Conservation (phyloP, 2,113 vertebrate genomes). For the Peromyscus californicus region DNA sequence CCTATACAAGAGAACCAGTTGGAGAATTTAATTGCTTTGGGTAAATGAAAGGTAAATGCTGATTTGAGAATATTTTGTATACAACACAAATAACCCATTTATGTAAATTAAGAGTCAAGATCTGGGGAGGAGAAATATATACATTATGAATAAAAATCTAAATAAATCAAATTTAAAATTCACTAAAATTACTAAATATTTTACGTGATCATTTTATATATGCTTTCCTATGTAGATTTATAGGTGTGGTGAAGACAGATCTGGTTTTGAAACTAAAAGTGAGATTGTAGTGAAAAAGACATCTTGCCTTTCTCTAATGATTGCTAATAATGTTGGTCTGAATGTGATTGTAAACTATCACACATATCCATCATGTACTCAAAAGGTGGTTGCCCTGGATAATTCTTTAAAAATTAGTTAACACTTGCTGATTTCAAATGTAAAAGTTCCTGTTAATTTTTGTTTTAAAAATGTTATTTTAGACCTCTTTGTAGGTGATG, state of each 20-base stretch:
- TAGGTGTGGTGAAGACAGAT: background rate
- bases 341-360: background rate
- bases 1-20: background rate
- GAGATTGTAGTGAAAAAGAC: background rate
- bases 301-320: background rate
- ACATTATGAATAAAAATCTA: background rate
- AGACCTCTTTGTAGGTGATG: background rate
- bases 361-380: background rate
- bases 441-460: background rate
- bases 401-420: background rate
- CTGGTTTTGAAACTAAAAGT: background rate
- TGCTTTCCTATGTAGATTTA: background rate
- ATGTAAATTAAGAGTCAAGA: background rate
- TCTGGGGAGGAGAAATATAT: background rate
- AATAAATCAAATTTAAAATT: background rate
- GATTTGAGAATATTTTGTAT: conserved; percentile 14
- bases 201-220: background rate
- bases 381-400: background rate
- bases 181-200: background rate
- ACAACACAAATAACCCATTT: background rate
- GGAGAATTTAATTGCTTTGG: background rate
- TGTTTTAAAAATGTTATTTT: background rate
- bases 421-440: background rate
- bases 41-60: background rate
- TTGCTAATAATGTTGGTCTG: background rate